Base-by-base conservation (phyloP, 2,888 invertebrate genomes). In the Emmelina monodactyla region DNA sequence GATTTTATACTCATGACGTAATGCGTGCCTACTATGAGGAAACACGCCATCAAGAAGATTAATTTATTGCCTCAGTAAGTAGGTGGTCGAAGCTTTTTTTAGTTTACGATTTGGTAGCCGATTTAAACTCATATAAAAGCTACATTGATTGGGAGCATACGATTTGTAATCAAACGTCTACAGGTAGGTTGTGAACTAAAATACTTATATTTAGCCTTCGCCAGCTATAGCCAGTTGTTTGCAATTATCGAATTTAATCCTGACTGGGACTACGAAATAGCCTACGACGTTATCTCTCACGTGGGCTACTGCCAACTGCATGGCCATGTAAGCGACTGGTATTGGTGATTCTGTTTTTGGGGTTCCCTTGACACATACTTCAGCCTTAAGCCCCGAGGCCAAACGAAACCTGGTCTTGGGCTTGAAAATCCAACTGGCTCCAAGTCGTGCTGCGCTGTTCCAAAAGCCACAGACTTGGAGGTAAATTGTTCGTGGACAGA, bases 221-320 rank as follows among this genome's bases (percentile, higher is more conserved):
- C n/a, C n/a, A n/a, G n/a, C n/a, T n/a, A n/a, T n/a, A n/a, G n/a
- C n/a, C n/a, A n/a, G 25, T 7, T 7, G 11, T 10, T 4, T 11
- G 11, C 3, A 25, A 25, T 25, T 25, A 3, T n/a, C 3, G 29
- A 29, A 76, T 28, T 44, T 53, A 0, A 59, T 61, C 12, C 45
- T 29, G n/a, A 75, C 45, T 0, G 70, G 69, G 28, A 75, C 54
- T 2, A 47, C 37, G 41, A 66, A 72, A 40, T 61, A 61, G 0
- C 57, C 65, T 1, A 57, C 53, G 1, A 68, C 61, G n/a, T 37
- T 41, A 37, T 75, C 72, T 11, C 70, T 58, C 37, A 57, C 45
- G 41, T 69, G 58, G 3, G 58, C 55, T 3, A 68, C 61, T 4
- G 66, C 62, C 10, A 75, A 35, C 39, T 71, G 70, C 11, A 73